Percentiles rank a stretch among this genome's conserved stretches.
These are phyloP conservation scores for Bubo blakistoni DNA, from an alignment of 2,113 vertebrate genomes.

Conservation along the genomic window DNA sequence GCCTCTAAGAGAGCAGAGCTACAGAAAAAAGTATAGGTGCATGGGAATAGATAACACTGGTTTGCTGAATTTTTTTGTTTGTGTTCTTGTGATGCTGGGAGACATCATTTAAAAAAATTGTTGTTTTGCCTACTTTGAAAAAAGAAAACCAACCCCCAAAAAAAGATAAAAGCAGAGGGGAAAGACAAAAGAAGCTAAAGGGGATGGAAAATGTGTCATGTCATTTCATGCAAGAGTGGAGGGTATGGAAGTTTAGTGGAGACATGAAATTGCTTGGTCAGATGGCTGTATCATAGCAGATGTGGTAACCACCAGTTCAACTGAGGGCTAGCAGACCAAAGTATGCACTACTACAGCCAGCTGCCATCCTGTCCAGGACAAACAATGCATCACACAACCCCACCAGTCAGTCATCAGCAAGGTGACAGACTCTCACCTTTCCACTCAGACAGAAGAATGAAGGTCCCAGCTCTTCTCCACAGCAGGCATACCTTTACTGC, in stretches of 20 bases:
- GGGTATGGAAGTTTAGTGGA: background rate
- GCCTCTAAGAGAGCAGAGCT: background rate
- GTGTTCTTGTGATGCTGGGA: background rate
- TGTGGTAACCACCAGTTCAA: background rate
- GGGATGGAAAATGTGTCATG: background rate
- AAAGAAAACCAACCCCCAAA: background rate
- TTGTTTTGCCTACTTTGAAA: background rate
- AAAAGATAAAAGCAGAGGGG: background rate
- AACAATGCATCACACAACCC: fast-evolving
- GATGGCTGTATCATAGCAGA: background rate
- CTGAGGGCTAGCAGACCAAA: background rate
- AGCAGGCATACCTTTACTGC: background rate
- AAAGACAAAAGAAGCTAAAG: background rate
- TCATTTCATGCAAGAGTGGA: background rate
- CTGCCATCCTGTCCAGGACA: background rate
- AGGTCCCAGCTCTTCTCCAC: background rate
- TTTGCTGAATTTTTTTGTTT: background rate
- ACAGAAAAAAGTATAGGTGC: background rate
- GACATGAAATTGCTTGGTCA: background rate
- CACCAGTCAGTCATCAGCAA: background rate
- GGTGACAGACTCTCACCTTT: background rate
- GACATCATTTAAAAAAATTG: background rate
- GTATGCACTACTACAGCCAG: background rate
- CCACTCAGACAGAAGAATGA: background rate
- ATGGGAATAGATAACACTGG: background rate